These are phyloP conservation scores for Volucella inanis DNA, from an alignment of 2,888 invertebrate species.

Conservation along the genomic window DNA sequence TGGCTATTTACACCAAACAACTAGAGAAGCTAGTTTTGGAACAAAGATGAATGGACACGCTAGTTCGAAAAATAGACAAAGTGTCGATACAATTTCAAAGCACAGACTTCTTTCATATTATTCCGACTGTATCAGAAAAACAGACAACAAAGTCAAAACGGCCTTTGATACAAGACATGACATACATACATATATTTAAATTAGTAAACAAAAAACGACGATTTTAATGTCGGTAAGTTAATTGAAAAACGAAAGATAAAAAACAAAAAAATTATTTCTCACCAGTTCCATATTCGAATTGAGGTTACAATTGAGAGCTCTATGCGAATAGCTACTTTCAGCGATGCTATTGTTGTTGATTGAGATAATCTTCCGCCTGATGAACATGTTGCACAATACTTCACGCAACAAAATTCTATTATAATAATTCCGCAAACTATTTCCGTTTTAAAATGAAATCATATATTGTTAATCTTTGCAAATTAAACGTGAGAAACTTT, in stretches of 20 bases:
- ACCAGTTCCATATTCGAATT: constrained; percentile 42
- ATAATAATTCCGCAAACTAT: not conserved
- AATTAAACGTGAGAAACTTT: constrained; percentile 47
- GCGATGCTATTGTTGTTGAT: constrained; percentile 62
- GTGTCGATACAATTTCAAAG: too few relatives aligned
- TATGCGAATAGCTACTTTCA: constrained; percentile 15
- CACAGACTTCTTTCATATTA: too few relatives aligned
- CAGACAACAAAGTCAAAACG: too few relatives aligned
- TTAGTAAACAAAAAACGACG: too few relatives aligned
- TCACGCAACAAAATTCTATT: constrained; percentile 2
- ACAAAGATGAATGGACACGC: too few relatives aligned
- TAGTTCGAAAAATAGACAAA: too few relatives aligned
- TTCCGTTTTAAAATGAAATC: not conserved
- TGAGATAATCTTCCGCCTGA: constrained; percentile 51
- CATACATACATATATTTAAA: too few relatives aligned
- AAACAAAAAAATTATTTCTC: constrained; percentile 5
- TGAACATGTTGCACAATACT: constrained; percentile 53
- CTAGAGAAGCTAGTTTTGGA: too few relatives aligned
- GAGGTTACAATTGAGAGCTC: constrained; percentile 13
- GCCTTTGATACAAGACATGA: too few relatives aligned
- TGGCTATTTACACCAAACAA: too few relatives aligned
- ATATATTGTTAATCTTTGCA: constrained; percentile 11
- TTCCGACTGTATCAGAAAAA: too few relatives aligned
- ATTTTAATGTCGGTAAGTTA: too few relatives aligned
- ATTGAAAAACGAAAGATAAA: not conserved